Base-by-base conservation (phyloP, 2,113 vertebrate species). In the Dicrurus megarhynchus region DNA sequence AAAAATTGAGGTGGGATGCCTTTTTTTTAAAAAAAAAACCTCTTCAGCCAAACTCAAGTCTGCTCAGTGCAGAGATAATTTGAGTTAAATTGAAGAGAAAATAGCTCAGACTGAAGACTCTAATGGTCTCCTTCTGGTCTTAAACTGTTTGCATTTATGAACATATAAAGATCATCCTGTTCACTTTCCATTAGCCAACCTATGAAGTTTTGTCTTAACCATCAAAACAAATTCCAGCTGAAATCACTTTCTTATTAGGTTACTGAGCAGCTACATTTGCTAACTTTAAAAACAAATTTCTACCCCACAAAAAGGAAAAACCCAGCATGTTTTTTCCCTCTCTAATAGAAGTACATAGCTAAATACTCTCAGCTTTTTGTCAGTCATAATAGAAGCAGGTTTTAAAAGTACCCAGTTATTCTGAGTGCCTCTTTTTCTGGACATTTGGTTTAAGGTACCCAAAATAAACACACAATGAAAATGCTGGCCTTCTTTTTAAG, bases 81-180 rank as follows among this genome's bases (percentile, higher is more conserved):
- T 92, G 56, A 46, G 47, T 93, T 71, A 95, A 92, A 93, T 2
- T 80, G 41, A 80, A 95, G 78, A 91, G n/a, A 85, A 94, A 78
- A 90, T 35, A 95, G 50, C 26, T 92, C 27, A 77, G 35, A 46
- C 23, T 69, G 28, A 82, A 82, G 39, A 75, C 59, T 77, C n/a
- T 84, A 90, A 70, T 23, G 13, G 56, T 67, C 59, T 85, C 33
- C 33, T 89, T 42, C 84, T 93, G 64, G 32, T 80, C 75, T 90
- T 93, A 90, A 90, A 86, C 33, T 92, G n/a, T 79, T 91, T 86
- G 26, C 59, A 55, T 84, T 94, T 88, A 59, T 70, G 76, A 88
- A 84, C 46, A 32, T 42, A 69, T 24, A 80, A 93, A 83, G 67
- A 77, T 60, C 37, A 83, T 80, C 28, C 33, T 46, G 20, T 57